A percentile compares a stretch with the other conserved stretches of the same genome.
Conservation (phyloP, 1,140 invertebrate genomes). For the Acyrthosiphon pisum region DNA sequence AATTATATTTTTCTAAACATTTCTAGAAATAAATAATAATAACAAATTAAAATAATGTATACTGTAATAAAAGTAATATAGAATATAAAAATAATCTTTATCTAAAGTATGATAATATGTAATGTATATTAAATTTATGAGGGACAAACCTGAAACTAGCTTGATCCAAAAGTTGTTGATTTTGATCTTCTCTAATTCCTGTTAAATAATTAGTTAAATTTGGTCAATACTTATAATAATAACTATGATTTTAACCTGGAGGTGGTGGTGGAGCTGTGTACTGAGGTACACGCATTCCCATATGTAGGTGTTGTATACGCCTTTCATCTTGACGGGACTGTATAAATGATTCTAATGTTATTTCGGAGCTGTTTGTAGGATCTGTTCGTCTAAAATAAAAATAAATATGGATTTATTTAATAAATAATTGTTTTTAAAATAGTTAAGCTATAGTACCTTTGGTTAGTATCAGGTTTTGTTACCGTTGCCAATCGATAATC, state of each 20-base stretch:
- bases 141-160: conserved; percentile 5
- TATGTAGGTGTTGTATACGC: conserved; percentile 56
- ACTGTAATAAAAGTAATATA: neutral
- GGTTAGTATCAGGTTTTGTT: conserved; percentile 56
- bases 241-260: conserved; percentile 10
- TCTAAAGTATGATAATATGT: neutral
- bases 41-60: neutral
- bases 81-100: neutral
- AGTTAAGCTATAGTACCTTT: conserved; percentile 35
- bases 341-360: conserved; percentile 79
- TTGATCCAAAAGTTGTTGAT: conserved; percentile 51
- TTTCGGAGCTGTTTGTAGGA: conserved; percentile 60
- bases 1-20: neutral
- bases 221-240: neutral
- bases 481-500: conserved; percentile 62
- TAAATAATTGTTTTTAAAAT: neutral
- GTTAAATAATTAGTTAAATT: neutral
- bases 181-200: conserved; percentile 46
- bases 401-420: neutral
- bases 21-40: neutral
- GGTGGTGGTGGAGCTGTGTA: conserved; percentile 58
- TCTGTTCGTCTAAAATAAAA: conserved; percentile 4
- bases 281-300: conserved; percentile 56
- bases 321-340: conserved; percentile 74
- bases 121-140: neutral